Percentiles rank a stretch among this genome's conserved stretches.
These are phyloP conservation scores for Rhadina sibilatrix DNA, from an alignment of 2,113 vertebrate genomes.

Conservation along the genomic window DNA sequence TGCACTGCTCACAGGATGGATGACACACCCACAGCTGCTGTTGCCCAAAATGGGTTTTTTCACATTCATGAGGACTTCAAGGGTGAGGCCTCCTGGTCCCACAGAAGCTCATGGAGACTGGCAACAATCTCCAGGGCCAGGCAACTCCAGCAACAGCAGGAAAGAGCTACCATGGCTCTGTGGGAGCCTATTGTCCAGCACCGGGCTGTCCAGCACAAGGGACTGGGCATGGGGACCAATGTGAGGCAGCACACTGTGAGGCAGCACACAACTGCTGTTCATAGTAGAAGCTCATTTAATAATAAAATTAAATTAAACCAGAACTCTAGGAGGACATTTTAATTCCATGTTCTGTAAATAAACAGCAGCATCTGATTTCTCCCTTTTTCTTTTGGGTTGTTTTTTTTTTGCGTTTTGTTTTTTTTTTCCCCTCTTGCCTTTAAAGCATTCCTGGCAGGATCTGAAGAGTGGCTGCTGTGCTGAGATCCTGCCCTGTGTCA, in stretches of 20 bases:
- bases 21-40: background rate
- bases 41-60: background rate
- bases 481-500: background rate
- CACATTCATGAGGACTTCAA: rapidly evolving
- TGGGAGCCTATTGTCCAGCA: background rate
- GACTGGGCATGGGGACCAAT: background rate
- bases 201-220: background rate
- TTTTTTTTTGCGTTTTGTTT: no score
- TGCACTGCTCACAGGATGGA: background rate
- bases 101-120: rapidly evolving
- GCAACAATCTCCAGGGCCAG: background rate
- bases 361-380: background rate
- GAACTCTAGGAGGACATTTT: background rate
- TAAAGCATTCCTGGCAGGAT: background rate
- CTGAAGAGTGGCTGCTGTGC: background rate
- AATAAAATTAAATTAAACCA: background rate
- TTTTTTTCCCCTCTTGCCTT: background rate
- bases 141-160: background rate
- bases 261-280: background rate
- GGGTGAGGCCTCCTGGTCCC: background rate
- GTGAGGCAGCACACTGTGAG: rapidly evolving
- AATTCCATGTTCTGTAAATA: background rate
- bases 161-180: rapidly evolving
- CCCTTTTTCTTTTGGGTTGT: background rate
- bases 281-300: background rate